phyloP scores from a whole-genome alignment of 2,797 vertebrate species.

The Pitangus sulphuratus region DNA sequence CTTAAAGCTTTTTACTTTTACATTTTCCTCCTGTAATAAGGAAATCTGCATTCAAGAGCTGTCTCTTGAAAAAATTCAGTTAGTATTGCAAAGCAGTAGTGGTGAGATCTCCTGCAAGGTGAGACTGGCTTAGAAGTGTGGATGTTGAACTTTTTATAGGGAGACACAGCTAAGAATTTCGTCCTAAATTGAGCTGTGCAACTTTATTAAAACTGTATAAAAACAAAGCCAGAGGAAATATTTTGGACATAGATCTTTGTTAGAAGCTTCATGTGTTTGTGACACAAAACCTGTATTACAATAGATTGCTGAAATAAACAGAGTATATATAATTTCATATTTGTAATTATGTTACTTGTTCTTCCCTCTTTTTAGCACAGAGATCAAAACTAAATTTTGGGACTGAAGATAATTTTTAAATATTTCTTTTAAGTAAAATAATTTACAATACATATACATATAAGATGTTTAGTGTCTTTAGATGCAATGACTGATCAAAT shows the following conservation, averaged over 20 bases:
- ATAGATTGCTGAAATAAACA: neutral
- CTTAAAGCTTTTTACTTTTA: neutral
- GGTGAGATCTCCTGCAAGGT: neutral
- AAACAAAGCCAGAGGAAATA: neutral
- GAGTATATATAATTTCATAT: neutral
- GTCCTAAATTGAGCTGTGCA: neutral
- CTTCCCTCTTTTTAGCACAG: neutral
- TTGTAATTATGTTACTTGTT: neutral
- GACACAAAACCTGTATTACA: neutral
- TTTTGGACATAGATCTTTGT: neutral
- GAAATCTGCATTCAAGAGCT: neutral
- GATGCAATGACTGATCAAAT: neutral
- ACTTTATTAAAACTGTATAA: neutral
- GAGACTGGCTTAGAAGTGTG: neutral
- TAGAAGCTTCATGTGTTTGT: neutral
- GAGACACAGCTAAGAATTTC: neutral
- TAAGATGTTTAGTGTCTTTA: neutral
- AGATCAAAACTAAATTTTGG: neutral
- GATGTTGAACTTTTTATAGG: neutral
- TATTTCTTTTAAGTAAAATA: neutral
- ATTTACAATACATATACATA: neutral
- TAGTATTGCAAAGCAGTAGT: neutral
- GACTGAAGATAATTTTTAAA: neutral
- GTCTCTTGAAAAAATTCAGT: neutral
- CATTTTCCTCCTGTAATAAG: neutral